Evolutionary conservation across 2,113 vertebrate species (phyloP), one percentile per base, ranked within the genome.

Genomic region (Colossoma macropomum): DNA sequence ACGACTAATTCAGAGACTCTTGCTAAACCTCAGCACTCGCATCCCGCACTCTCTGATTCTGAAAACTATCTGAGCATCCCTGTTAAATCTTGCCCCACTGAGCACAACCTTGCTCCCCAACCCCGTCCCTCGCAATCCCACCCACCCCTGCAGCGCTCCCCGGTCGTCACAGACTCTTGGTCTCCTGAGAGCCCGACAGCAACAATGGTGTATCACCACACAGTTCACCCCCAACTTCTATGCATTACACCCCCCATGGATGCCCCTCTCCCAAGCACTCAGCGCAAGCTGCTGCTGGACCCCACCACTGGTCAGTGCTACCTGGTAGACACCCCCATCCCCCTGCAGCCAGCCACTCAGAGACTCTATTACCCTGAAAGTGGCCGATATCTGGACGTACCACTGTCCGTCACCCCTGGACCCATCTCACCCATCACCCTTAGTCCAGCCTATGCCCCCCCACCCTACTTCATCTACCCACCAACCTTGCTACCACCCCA

Each of bases 341-440:
- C 97, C 0, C 84, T 97, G 28, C 94, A 94, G 86, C 91, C 94
- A 21, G 84, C 94, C 75, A 96, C 95, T 48, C 95, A 96, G 86
- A 93, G 96, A 88, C 95, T 98, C 15, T 98, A 96, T 83, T 96
- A 99, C 88, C 97, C 97, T 0, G 97, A 99, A 88, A 98, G 96
- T 0, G 96, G 97, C 41, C 97, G 97, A 89, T 99, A 96, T n/a
- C 94, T 99, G 90, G 97, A 99, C n/a, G 94, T 99, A 48, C 96
- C 97, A 2, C 84, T 98, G 91, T 81, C 94, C 7, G 27, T 95
- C 92, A 13, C 94, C 90, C 68, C 86, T 84, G 25, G 93, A 63
- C 90, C 92, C 59, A 84, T 93, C 78, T 90, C 93, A 1, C 93
- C 94, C 1, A 27, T 95, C 68, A 85, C 93, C 4, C 82, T 94